Conservation (phyloP, 2,113 vertebrate genomes). For the Hystrix brachyura region DNA sequence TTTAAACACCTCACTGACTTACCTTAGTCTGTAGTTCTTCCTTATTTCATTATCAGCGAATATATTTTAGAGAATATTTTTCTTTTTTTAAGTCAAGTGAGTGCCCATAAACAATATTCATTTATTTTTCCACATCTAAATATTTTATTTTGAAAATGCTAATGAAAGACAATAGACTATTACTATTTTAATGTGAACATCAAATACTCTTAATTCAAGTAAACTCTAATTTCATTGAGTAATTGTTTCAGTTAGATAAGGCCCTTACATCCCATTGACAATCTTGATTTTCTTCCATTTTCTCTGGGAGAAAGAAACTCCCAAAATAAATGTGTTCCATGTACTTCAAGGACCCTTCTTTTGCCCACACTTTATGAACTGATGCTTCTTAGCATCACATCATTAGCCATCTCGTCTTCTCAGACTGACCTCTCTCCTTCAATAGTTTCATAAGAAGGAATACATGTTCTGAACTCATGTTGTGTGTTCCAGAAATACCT, state of each 20-base stretch:
- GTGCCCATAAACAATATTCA: neutral
- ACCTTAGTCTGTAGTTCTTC: neutral
- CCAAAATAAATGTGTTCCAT: neutral
- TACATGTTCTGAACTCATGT: neutral
- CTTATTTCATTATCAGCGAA: neutral
- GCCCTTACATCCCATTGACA: neutral
- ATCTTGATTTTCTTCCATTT: neutral
- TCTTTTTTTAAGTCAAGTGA: neutral
- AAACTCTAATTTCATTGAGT: neutral
- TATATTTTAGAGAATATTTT: neutral
- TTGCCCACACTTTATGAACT: neutral
- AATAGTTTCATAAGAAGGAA: neutral
- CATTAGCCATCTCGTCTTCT: neutral
- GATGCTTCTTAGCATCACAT: neutral
- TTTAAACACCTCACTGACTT: neutral
- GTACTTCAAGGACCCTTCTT: neutral
- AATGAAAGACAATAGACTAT: neutral
- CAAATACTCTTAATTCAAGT: neutral
- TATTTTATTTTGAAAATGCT: slow-evolving; percentile 31
- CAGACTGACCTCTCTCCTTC: neutral
- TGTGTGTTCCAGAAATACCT: neutral
- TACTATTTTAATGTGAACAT: neutral
- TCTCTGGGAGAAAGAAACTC: neutral
- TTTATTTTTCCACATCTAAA: neutral
- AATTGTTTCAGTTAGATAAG: neutral